Base-by-base conservation (phyloP, 2,888 invertebrate species). In the Phaonia tiefii region DNA sequence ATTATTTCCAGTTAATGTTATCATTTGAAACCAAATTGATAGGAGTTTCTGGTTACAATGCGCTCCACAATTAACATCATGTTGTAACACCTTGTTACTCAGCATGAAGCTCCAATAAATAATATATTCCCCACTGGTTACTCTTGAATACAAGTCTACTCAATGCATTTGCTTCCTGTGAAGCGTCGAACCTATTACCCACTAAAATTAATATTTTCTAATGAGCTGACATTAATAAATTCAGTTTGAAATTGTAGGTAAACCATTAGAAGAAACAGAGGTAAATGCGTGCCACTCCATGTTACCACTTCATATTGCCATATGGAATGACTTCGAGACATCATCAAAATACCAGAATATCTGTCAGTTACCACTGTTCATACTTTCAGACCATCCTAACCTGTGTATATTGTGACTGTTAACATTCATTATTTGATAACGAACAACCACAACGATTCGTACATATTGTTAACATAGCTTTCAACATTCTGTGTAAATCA, bases 401-500 rank as follows among this genome's bases (percentile, higher is more conserved):
- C n/a, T n/a, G n/a, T n/a, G n/a, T n/a, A n/a, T n/a, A 37, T 11
- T 60, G 5, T 70, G n/a, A 54, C 54, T 54, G 54, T 54, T 22
- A 54, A 63, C n/a, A 13, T 63, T 42, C 37, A 42, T 8, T 17
- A 11, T 42, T 65, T 22, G 15, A 26, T 54, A 46, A 25, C 15
- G 25, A 37, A 71, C 20, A 72, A 39, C 11, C 22, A 63, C 44
- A 39, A 70, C 70, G 46, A 37, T 54, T 66, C 17, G 20, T 39
- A 67, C 65, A 79, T 15, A 65, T 70, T 65, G 67, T 71, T 44
- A 31, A 71, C 71, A 72, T 75, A 60, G 13, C 69, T 71, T 74
- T 71, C 70, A 77, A 51, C 66, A 66, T 60, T 31, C 49, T 49
- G 44, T 77, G 66, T 77, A 71, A 77, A 75, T 70, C 74, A 77